Conservation (phyloP, 2,888 invertebrate genomes). For the Leptopilina drosophilae region DNA sequence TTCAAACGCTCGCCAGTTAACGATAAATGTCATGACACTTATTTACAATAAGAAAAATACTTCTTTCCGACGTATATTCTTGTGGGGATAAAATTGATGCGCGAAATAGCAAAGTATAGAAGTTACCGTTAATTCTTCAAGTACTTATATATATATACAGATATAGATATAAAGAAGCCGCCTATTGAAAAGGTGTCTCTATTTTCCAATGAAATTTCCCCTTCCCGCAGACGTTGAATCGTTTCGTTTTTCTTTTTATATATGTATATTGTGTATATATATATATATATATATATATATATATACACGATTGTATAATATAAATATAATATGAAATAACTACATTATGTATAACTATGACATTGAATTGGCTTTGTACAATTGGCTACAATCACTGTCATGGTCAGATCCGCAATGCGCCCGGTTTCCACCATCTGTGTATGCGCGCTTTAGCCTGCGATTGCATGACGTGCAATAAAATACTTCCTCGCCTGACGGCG, state of each 20-base stretch:
- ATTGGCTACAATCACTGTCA: slow-evolving; percentile 24
- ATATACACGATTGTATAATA: too few relatives aligned
- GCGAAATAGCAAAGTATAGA: not conserved
- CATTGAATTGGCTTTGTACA: slow-evolving; percentile 12
- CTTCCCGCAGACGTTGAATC: not conserved
- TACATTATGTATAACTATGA: not conserved
- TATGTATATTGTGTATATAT: too few relatives aligned
- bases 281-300: too few relatives aligned
- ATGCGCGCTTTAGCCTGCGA: not conserved
- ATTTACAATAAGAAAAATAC: slow-evolving; percentile 1
- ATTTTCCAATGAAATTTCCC: slow-evolving; percentile 1
- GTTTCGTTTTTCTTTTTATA: too few relatives aligned
- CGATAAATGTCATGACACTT: not conserved
- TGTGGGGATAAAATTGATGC: slow-evolving; percentile 11
- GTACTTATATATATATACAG: not conserved
- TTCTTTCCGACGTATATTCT: not conserved
- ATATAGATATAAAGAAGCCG: not conserved
- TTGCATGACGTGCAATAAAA: slow-evolving; percentile 38
- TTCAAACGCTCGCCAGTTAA: not conserved
- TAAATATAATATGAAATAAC: too few relatives aligned
- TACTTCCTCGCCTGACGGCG: slow-evolving; percentile 32
- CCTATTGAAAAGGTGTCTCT: slow-evolving; percentile 9
- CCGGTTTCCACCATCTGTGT: slow-evolving; percentile 16
- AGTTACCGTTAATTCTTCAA: not conserved
- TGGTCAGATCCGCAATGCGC: slow-evolving; percentile 6